These are phyloP conservation scores for Rhynchonycteris naso DNA, from an alignment of 2,797 vertebrate genomes.

Conservation along the genomic window DNA sequence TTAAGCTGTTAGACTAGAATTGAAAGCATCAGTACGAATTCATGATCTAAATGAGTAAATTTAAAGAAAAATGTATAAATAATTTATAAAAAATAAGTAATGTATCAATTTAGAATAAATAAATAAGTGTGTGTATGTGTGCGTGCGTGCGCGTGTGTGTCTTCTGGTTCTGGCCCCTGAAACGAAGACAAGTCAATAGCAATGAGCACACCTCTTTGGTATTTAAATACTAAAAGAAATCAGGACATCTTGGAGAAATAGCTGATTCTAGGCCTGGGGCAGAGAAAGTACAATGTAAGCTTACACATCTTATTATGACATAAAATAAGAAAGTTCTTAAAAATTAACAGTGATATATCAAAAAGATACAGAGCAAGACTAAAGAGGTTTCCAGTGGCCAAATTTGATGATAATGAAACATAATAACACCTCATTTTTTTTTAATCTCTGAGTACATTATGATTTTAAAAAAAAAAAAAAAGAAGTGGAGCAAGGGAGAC, in stretches of 20 bases:
- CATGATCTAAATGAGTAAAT: neutral
- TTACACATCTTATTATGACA: neutral
- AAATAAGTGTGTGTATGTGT: no score
- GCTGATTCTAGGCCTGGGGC: neutral
- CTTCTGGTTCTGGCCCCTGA: neutral
- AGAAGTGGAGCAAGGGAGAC: neutral
- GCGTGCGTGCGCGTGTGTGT: neutral
- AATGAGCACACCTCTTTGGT: neutral
- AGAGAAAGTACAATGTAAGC: conserved; percentile 7
- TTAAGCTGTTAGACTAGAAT: neutral
- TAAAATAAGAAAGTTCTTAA: conserved; percentile 54
- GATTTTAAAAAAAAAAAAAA: neutral
- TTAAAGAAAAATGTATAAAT: neutral
- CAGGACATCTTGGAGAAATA: neutral
- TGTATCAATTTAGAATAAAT: neutral
- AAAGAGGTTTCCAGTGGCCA: neutral
- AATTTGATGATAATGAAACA: conserved; percentile 16
- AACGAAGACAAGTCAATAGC: neutral
- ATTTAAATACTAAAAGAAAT: conserved; percentile 23
- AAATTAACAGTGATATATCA: conserved; percentile 32
- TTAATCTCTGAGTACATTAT: neutral
- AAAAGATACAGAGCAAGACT: neutral
- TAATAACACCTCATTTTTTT: neutral
- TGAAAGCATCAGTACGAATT: conserved; percentile 24
- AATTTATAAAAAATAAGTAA: neutral